These are phyloP conservation scores for Dolomedes plantarius DNA, from an alignment of 2,888 invertebrate species.

Conservation along the genomic window DNA sequence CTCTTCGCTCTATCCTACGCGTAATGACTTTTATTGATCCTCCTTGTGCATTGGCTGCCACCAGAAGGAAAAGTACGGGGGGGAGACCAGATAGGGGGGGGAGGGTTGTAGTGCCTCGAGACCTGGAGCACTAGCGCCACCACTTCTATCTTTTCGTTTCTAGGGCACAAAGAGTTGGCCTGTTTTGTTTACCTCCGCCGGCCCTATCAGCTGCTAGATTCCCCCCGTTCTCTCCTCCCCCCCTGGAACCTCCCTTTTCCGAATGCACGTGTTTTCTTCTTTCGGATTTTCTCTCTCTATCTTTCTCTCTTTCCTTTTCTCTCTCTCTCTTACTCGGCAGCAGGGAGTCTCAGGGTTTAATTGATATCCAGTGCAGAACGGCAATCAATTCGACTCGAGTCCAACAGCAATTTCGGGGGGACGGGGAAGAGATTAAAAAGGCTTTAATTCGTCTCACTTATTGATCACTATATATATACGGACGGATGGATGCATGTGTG, in stretches of 20 bases:
- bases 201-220: conserved; percentile 57
- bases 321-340: conserved; percentile 3
- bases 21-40: conserved; percentile 72
- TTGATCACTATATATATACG: conserved; percentile 54
- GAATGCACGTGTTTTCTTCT: conserved; percentile 71
- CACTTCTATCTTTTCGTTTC: conserved; percentile 62
- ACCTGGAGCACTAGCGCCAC: conserved; percentile 64
- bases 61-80: conserved; percentile 39
- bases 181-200: conserved; percentile 72
- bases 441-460: conserved; percentile 68
- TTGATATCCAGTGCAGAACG: conserved; percentile 68
- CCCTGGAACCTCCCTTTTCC: conserved; percentile 60
- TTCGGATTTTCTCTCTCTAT: conserved; percentile 56
- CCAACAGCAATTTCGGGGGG: conserved; percentile 63
- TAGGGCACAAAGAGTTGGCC: conserved; percentile 72
- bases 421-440: conserved; percentile 63
- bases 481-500: not conserved
- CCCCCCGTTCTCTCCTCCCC: conserved; percentile 23
- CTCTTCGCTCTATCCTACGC: conserved; percentile 62
- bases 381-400: conserved; percentile 69
- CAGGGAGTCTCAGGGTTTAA: conserved; percentile 53
- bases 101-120: conserved; percentile 49
- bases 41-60: conserved; percentile 67
- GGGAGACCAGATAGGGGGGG: conserved; percentile 9
- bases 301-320: conserved; percentile 29